Base-by-base conservation (phyloP, 2,113 vertebrate genomes). In the Anser cygnoides region DNA sequence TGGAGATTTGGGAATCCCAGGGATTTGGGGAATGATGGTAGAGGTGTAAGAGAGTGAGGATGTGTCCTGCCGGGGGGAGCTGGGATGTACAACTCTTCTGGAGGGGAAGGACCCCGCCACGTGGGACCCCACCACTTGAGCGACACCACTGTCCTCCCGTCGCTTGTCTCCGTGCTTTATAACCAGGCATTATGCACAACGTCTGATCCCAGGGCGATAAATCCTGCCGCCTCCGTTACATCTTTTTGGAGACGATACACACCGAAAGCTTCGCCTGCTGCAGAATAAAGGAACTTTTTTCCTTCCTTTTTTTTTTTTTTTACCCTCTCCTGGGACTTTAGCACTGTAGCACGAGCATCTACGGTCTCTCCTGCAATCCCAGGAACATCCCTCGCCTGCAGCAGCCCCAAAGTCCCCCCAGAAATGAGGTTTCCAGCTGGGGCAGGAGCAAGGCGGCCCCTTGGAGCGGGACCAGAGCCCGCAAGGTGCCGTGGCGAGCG, bases 401-500 rank as follows among this genome's bases (percentile, higher is more conserved):
- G 52, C 31, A 22, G 29, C 72, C 66, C 33, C 9, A 29, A 9
- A 4, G 17, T 46, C 66, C 73, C 66, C 3, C 1, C 1, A 5
- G 33, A 26, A 39, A 10, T 43, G 13, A 2, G 17, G 22, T 61
- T 52, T 28, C 44, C 59, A 33, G 59, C 35, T 49, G 3, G 5
- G 43, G 22, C 4, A 44, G 84, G 68, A 76, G 20, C 0, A 0
- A 37, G 35, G 26, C 9, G 20, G 0, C 26, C 16, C 33, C 65
- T 43, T 5, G 1, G 28, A 77, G 21, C 52, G 8, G n/a, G 20
- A 17, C 13, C 77, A 35, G 43, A 61, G 17, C 70, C 39, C 19
- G 1, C 54, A 15, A n/a, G 28, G 35, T 33, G 44, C 61, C 1
- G 5, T 1, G 3, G 12, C 3, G 49, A 68, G 1, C 22, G 13